Base-by-base conservation (phyloP, 2,113 vertebrate genomes). In the Aramus guarauna region DNA sequence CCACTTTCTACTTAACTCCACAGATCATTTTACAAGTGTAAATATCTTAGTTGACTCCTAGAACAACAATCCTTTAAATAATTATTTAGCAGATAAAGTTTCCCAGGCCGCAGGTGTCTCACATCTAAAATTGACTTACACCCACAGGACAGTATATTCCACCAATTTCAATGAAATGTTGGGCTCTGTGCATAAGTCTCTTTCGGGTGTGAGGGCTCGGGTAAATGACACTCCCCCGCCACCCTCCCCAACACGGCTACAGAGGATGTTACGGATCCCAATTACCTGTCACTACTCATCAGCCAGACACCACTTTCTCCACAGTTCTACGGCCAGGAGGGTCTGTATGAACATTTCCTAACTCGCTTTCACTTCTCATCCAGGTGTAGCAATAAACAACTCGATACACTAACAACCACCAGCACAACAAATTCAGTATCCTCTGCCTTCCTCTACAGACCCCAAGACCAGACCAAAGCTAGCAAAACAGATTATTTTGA, bases 151-250 rank as follows among this genome's bases (percentile, higher is more conserved):
- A 23, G 48, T 27, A 12, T n/a, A 60, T 58, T 79, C 10, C 47
- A 79, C 5, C 36, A 62, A 5, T 32, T 41, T 50, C 13, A 53
- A 5, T 14, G 22, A 88, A 73, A 58, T 34, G 4, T 9, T 45
- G 9, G 20, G 34, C 14, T 62, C 17, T 84, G 32, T 39, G 29
- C 34, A 52, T 26, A 68, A 68, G 15, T 7, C 4, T 62, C 4
- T 67, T 34, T 39, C 0, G 4, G 22, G 12, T 27, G 16, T 12
- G 36, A 79, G 34, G 27, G 39, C n/a, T 34, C 0, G 1, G 5
- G 24, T 16, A 66, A 41, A 12, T 53, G 22, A 55, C 3, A 45
- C 4, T 69, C 12, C 43, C 43, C 39, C 11, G 39, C 39, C 39
- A 2, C 6, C 15, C 11, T n/a, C 5, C 2, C 9, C 50, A 27